A percentile compares a stretch with the other conserved stretches of the same genome.
Evolutionary conservation across 2,113 vertebrate species (phyloP).

Genomic region (Nothocercus nigrocapillus): DNA sequence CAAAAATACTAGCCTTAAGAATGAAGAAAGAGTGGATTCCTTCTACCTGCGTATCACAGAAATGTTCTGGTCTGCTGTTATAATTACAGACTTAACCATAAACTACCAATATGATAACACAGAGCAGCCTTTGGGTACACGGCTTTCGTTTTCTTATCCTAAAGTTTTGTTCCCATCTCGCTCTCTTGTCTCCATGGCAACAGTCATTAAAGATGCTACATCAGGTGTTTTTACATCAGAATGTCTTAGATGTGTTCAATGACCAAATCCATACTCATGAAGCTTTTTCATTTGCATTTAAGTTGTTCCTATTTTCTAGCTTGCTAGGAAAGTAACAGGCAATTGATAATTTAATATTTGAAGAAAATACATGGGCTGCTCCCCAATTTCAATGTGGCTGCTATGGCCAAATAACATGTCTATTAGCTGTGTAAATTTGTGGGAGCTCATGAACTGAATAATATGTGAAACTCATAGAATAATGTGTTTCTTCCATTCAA

Average conservation of each 20-base stretch:
- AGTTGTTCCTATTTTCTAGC: not conserved
- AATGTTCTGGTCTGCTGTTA: not conserved
- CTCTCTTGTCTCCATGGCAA: not conserved
- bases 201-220: not conserved
- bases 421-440: not conserved
- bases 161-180: not conserved
- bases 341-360: not conserved
- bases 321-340: not conserved
- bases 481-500: not conserved
- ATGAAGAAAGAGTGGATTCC: not conserved
- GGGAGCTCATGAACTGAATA: not conserved
- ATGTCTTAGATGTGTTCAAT: not conserved
- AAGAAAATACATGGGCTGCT: not conserved
- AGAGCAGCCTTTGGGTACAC: not conserved
- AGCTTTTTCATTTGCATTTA: not conserved
- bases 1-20: not conserved
- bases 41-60: not conserved
- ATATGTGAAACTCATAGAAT: not conserved
- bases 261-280: not conserved
- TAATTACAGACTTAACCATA: not conserved
- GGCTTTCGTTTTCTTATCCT: not conserved
- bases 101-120: not conserved
- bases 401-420: not conserved
- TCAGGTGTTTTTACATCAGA: not conserved
- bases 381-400: not conserved